phyloP scores from a whole-genome alignment of 2,113 vertebrate species.

The Lipophrys pholis region DNA sequence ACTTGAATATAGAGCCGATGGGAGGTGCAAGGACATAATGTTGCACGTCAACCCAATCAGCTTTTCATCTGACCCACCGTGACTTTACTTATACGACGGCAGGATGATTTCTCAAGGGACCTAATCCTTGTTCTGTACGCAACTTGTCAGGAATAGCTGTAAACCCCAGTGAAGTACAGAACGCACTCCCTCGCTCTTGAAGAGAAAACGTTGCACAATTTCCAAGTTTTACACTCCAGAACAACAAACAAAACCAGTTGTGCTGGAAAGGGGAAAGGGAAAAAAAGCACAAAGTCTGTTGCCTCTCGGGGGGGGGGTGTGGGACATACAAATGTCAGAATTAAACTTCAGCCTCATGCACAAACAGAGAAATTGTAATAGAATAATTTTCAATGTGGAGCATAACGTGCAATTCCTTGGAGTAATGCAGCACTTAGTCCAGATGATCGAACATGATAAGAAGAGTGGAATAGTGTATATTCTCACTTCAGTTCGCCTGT shows the following conservation, averaged over 20 bases:
- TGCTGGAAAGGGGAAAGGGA: slow-evolving; percentile 12
- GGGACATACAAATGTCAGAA: slow-evolving; percentile 2
- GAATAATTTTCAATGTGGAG: background rate
- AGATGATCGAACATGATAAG: slow-evolving; percentile 3
- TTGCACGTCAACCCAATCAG: slow-evolving; percentile 29
- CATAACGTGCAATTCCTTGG: slow-evolving; percentile 31
- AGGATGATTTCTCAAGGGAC: slow-evolving; percentile 15
- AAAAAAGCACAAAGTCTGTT: slow-evolving; percentile 9
- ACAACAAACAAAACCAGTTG: slow-evolving; percentile 27
- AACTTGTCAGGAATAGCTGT: slow-evolving; percentile 26
- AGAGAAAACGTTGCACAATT: background rate
- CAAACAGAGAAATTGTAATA: background rate
- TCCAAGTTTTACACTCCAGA: slow-evolving; percentile 23
- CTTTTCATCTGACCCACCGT: slow-evolving; percentile 23
- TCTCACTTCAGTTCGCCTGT: background rate
- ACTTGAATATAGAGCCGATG: background rate
- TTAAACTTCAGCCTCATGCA: slow-evolving; percentile 5
- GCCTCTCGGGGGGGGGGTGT: background rate
- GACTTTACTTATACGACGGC: slow-evolving; percentile 37
- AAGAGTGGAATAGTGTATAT: slow-evolving; percentile 9
- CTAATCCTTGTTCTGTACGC: background rate
- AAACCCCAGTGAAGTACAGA: slow-evolving; percentile 32
- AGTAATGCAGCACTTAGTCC: slow-evolving; percentile 30
- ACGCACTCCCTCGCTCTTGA: background rate
- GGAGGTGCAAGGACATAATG: slow-evolving; percentile 6